These are phyloP conservation scores for Frieseomelitta varia DNA, from an alignment of 1,140 invertebrate genomes.

Conservation along the genomic window DNA sequence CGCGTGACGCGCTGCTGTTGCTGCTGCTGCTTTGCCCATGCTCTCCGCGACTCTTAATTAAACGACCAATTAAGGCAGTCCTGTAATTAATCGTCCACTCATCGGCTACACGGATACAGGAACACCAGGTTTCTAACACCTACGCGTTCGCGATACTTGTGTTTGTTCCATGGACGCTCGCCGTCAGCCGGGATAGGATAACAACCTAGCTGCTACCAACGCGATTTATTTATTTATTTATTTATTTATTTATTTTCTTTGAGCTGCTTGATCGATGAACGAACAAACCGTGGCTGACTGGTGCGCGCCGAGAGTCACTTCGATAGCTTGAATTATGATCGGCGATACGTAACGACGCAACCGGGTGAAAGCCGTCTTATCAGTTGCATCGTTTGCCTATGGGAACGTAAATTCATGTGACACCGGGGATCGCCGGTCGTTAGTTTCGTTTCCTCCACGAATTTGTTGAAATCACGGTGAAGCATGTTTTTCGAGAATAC, in stretches of 20 bases:
- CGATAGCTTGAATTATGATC: constrained; percentile 60
- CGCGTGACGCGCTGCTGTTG: constrained; percentile 51
- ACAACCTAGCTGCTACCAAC: not conserved
- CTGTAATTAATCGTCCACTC: constrained; percentile 56
- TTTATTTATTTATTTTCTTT: constrained; percentile 19
- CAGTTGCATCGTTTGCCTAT: constrained; percentile 49
- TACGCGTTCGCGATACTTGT: not conserved
- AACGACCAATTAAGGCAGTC: constrained; percentile 63
- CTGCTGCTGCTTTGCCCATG: constrained; percentile 8
- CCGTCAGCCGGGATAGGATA: not conserved
- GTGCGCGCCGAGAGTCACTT: not conserved
- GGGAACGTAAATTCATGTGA: constrained; percentile 48
- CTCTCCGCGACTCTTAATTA: constrained; percentile 57
- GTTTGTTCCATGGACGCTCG: not conserved
- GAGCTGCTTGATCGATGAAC: constrained; percentile 55
- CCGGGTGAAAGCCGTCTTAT: constrained; percentile 48
- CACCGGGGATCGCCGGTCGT: not conserved
- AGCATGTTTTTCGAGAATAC: too few species aligned
- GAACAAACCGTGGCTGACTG: constrained; percentile 19
- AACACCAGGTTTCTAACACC: constrained; percentile 21
- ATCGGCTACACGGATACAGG: constrained; percentile 20
- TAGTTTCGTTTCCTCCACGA: not conserved
- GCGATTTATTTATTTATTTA: not conserved
- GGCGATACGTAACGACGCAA: constrained; percentile 38
- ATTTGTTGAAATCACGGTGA: not conserved